These are phyloP conservation scores for Capricornis sumatraensis DNA, from an alignment of 2,113 vertebrate genomes.

Conservation along the genomic window DNA sequence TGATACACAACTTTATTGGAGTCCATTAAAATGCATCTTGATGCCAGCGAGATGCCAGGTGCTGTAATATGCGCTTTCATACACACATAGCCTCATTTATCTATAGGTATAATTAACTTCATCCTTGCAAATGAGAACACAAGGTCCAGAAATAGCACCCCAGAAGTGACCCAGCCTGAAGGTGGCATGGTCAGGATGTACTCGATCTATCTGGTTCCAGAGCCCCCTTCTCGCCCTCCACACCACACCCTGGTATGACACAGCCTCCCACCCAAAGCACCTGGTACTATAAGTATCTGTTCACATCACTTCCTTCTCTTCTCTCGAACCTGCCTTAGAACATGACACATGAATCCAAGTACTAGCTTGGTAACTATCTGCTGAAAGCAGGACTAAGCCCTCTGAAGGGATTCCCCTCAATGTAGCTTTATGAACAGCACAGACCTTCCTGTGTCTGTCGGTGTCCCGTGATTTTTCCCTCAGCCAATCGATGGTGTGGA, in stretches of 20 bases:
- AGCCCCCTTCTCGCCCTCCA: not conserved
- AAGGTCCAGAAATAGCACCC: not conserved
- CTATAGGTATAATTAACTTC: not conserved
- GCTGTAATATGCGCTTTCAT: not conserved
- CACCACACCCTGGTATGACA: not conserved
- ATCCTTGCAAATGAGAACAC: not conserved
- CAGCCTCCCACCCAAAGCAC: not conserved
- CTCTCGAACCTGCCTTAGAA: not conserved
- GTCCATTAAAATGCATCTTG: not conserved
- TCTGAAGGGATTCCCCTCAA: not conserved
- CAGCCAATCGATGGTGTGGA: constrained; percentile 99
- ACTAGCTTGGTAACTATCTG: accelerated
- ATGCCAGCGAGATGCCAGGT: not conserved
- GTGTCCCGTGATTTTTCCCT: constrained; percentile 97
- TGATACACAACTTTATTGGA: not conserved
- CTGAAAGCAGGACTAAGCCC: not conserved
- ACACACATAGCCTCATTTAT: not conserved
- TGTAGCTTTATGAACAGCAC: not conserved
- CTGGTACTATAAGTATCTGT: accelerated
- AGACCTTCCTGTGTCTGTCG: constrained; percentile 95
- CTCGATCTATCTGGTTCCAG: not conserved
- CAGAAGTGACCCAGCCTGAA: not conserved
- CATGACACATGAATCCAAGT: accelerated
- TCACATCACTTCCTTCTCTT: not conserved
- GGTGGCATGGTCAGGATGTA: not conserved